Conservation (phyloP, 92 coral and sea anemone species). For the Actinostola sp. region DNA sequence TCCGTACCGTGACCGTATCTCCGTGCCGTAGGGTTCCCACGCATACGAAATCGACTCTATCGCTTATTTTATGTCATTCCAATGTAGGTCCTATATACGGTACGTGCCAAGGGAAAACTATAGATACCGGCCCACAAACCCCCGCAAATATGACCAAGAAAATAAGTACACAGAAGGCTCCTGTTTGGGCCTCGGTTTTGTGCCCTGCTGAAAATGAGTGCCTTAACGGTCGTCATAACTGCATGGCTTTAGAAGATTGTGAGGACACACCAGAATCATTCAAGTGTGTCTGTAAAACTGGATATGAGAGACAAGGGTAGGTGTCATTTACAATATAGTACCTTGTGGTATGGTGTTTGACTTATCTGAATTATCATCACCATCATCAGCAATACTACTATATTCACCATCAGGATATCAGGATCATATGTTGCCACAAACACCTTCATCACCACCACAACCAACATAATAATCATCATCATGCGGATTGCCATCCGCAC, state of each 20-base stretch:
- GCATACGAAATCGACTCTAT: no score
- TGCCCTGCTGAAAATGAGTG: constrained; percentile 96
- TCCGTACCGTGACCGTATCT: no score
- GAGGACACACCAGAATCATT: constrained; percentile 63
- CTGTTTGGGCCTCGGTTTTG: constrained; percentile 81
- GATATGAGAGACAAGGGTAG: constrained; percentile 48
- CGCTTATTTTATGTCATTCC: neutral
- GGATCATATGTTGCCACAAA: no score
- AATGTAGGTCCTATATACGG: constrained; percentile 70
- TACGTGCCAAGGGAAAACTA: constrained; percentile 57
- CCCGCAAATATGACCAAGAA: constrained; percentile 22
- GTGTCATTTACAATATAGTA: neutral
- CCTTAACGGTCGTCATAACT: constrained; percentile 72
- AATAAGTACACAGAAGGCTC: constrained; percentile 40
- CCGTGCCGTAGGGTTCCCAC: no score
- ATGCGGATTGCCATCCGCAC: no score
- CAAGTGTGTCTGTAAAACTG: constrained; percentile 78
- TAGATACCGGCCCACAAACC: constrained; percentile 34
- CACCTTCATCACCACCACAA: no score
- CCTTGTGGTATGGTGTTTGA: no score
- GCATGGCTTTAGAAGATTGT: constrained; percentile 71
- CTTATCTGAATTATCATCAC: no score
- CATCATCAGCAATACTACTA: no score
- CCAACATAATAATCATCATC: no score
- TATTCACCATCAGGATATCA: no score